Percentiles rank a stretch among this genome's conserved stretches.
phyloP scores from a whole-genome alignment of 2,113 vertebrate genomes.

The Rutilus rutilus region DNA sequence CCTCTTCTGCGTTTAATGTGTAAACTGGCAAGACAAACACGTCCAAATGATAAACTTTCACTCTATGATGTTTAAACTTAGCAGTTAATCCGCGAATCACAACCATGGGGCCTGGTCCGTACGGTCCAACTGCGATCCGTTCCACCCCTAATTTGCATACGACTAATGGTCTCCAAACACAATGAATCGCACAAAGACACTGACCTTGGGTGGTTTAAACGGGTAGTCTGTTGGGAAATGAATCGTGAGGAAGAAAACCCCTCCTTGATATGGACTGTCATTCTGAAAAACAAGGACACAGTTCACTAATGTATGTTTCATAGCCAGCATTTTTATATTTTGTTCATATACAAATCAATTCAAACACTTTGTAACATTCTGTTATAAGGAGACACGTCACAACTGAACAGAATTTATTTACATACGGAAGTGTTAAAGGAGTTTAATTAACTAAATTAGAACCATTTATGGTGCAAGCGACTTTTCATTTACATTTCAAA shows the following conservation, averaged over 20 bases:
- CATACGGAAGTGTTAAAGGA: not conserved
- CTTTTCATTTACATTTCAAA: not conserved
- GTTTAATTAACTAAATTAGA: not conserved
- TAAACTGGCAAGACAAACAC: too few relatives aligned
- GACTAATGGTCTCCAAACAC: not conserved
- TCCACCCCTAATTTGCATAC: too few relatives aligned
- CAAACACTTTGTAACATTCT: not conserved
- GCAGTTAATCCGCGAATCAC: too few relatives aligned
- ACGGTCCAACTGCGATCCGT: too few relatives aligned
- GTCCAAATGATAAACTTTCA: too few relatives aligned
- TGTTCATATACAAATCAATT: not conserved
- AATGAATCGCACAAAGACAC: slow-evolving; percentile 15
- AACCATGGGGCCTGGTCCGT: too few relatives aligned
- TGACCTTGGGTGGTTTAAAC: slow-evolving; percentile 84
- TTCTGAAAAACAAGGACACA: slow-evolving; percentile 64
- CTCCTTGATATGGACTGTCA: slow-evolving; percentile 83
- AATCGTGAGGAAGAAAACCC: slow-evolving; percentile 84
- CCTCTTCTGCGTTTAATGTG: too few relatives aligned
- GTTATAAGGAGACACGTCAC: not conserved
- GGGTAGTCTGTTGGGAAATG: slow-evolving; percentile 85
- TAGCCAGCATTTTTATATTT: too few relatives aligned
- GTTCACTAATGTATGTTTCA: too few relatives aligned
- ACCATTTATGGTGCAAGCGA: not conserved
- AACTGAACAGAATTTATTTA: too few relatives aligned
- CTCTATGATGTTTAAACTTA: too few relatives aligned